These are phyloP conservation scores for Cataglyphis livida DNA, from an alignment of 2,888 invertebrate species.

Conservation along the genomic window DNA sequence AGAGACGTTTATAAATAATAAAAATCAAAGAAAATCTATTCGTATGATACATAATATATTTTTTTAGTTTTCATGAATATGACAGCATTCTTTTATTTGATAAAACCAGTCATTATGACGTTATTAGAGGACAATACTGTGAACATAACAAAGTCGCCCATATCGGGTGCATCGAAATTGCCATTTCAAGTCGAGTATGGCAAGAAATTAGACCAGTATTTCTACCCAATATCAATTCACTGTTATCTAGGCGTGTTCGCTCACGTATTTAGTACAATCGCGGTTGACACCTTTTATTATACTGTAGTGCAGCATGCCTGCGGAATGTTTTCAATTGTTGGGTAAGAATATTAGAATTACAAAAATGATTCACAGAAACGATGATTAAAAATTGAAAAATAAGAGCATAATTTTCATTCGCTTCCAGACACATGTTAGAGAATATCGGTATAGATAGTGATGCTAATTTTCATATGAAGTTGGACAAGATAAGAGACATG, in stretches of 20 bases:
- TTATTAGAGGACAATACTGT: not conserved
- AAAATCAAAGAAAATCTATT: not conserved
- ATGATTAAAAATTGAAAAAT: not conserved
- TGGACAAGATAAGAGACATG: not conserved
- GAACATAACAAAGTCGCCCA: not conserved
- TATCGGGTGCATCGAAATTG: slow-evolving; percentile 2
- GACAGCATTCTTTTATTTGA: not conserved
- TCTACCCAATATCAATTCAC: slow-evolving; percentile 13
- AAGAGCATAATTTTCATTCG: not conserved
- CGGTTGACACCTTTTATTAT: slow-evolving; percentile 28
- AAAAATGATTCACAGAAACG: not conserved
- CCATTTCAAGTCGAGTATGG: slow-evolving; percentile 29
- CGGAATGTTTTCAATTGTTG: slow-evolving; percentile 25
- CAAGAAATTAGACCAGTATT: not conserved
- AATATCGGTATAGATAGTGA: not conserved
- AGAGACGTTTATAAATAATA: not conserved
- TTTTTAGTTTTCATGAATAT: slow-evolving; percentile 26
- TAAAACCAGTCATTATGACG: slow-evolving; percentile 14
- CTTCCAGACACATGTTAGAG: slow-evolving; percentile 9
- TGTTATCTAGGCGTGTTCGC: slow-evolving; percentile 19
- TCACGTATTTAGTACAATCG: slow-evolving; percentile 18
- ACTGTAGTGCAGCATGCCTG: slow-evolving; percentile 20
- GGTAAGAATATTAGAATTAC: slow-evolving; percentile 14
- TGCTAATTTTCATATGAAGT: not conserved
- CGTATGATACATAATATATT: not conserved